Base-by-base conservation (phyloP, 2,888 invertebrate genomes). In the Zeuzera pyrina region DNA sequence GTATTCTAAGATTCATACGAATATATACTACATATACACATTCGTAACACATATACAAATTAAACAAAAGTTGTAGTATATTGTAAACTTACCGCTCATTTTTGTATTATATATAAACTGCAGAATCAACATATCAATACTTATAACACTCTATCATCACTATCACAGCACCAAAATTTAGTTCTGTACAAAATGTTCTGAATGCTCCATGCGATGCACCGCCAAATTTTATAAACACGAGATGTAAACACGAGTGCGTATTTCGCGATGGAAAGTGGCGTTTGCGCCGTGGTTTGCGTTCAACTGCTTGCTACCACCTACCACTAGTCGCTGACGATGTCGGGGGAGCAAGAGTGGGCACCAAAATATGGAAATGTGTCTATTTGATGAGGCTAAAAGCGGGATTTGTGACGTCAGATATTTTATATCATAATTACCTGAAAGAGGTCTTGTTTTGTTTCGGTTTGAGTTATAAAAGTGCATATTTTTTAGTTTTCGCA, bases 131-230 rank as follows among this genome's bases (percentile, higher is more conserved):
- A 56, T 53, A 39, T 41, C 34, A 37, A 26, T 22, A 25, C 12
- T 15, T 15, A 55, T 58, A 62, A 74, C 61, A 58, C 69, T 70
- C 44, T 59, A 51, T 62, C 77, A 79, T 78, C 78, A 78, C 78
- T 68, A 49, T 56, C 74, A 77, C 73, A 67, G 47, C 67, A 73
- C 76, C 49, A 38, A 19, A 19, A 8, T n/a, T n/a, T n/a, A n/a
- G n/a, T n/a, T n/a, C n/a, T n/a, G n/a, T n/a, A n/a, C n/a, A n/a
- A n/a, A n/a, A n/a, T n/a, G n/a, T n/a, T n/a, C n/a, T n/a, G n/a
- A n/a, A n/a, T n/a, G n/a, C n/a, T n/a, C n/a, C n/a, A n/a, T n/a
- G n/a, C n/a, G n/a, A n/a, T n/a, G n/a, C n/a, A n/a, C n/a, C n/a
- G n/a, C n/a, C n/a, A n/a, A 24, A 31, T 21, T 14, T 15, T 21